A percentile compares a stretch with the other conserved stretches of the same genome.
Evolutionary conservation across 2,888 invertebrate genomes (phyloP).

Genomic region (Acronicta psi): DNA sequence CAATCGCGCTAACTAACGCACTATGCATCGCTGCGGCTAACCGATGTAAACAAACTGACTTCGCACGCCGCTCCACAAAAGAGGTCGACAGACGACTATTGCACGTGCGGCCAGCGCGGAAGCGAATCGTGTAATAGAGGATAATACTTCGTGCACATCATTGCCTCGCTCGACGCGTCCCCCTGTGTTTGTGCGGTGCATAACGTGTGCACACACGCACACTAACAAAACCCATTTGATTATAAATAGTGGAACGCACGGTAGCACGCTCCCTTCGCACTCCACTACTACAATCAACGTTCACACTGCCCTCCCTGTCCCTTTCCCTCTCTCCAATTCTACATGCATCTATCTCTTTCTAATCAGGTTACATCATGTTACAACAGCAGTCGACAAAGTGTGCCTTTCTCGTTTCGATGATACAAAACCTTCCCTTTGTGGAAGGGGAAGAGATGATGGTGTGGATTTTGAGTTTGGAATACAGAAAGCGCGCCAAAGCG

Average conservation of each 20-base stretch:
- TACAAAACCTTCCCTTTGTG: constrained; percentile 59
- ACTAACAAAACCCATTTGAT: constrained; percentile 81
- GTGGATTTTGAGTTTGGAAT: constrained; percentile 67
- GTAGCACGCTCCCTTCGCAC: constrained; percentile 88
- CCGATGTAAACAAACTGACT: constrained; percentile 86
- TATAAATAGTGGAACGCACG: constrained; percentile 89
- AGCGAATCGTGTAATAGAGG: constrained; percentile 87
- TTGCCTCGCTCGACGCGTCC: constrained; percentile 80
- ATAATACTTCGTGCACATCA: constrained; percentile 88
- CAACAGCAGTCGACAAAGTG: constrained; percentile 67
- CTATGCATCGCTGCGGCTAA: constrained; percentile 79
- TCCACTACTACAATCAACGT: constrained; percentile 84
- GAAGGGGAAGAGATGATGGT: constrained; percentile 68
- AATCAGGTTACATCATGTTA: constrained; percentile 84
- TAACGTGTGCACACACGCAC: constrained; percentile 83
- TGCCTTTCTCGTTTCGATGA: constrained; percentile 73
- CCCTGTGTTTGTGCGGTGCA: constrained; percentile 81
- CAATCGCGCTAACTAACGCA: constrained; percentile 83
- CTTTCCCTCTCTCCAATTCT: constrained; percentile 60
- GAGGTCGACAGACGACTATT: constrained; percentile 81
- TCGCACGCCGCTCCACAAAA: constrained; percentile 82
- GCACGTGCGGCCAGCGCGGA: constrained; percentile 85
- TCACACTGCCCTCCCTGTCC: constrained; percentile 72
- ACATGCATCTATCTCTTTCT: constrained; percentile 69
- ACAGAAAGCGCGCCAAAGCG: constrained; percentile 87